Percentiles rank a stretch among this genome's conserved stretches.
phyloP scores from a whole-genome alignment of 2,888 invertebrate genomes.

The Calameuta pallipes region DNA sequence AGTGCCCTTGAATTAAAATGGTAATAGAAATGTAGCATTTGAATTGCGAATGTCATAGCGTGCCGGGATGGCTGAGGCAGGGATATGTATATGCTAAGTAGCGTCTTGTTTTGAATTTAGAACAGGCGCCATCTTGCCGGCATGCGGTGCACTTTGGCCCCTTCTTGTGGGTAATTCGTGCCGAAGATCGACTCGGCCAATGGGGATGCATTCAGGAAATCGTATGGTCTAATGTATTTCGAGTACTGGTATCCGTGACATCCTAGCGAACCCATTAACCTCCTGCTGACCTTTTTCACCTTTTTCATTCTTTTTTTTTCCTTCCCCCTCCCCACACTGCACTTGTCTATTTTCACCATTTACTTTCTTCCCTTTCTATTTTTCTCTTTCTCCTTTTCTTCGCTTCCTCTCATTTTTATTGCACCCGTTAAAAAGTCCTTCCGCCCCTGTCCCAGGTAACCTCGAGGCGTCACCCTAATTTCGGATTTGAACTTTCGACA shows the following conservation, averaged over 20 bases:
- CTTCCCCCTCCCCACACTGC: conserved; percentile 9
- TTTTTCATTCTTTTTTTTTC: conserved; percentile 27
- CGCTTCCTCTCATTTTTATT: conserved; percentile 14
- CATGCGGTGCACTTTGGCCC: conserved; percentile 62
- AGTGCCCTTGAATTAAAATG: conserved; percentile 63
- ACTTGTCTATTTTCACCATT: conserved; percentile 25
- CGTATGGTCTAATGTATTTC: conserved; percentile 26
- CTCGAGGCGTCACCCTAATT: background rate
- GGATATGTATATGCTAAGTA: conserved; percentile 65
- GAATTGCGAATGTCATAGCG: conserved; percentile 66
- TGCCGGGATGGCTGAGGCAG: conserved; percentile 47
- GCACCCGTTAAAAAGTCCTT: background rate
- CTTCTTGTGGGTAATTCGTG: conserved; percentile 55
- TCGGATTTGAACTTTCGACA: background rate
- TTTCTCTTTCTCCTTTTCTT: background rate
- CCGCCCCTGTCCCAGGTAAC: background rate
- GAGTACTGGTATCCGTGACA: conserved; percentile 45
- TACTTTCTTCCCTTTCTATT: conserved; percentile 14
- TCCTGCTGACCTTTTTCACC: conserved; percentile 27
- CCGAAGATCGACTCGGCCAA: conserved; percentile 46
- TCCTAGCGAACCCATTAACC: conserved; percentile 49
- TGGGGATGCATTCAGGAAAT: conserved; percentile 45
- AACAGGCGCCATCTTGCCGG: conserved; percentile 65
- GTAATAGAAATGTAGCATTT: conserved; percentile 66
- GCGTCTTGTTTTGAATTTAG: conserved; percentile 66